Evolutionary conservation across 2,888 invertebrate species (phyloP).

Genomic region (Dryobotodes eremita): DNA sequence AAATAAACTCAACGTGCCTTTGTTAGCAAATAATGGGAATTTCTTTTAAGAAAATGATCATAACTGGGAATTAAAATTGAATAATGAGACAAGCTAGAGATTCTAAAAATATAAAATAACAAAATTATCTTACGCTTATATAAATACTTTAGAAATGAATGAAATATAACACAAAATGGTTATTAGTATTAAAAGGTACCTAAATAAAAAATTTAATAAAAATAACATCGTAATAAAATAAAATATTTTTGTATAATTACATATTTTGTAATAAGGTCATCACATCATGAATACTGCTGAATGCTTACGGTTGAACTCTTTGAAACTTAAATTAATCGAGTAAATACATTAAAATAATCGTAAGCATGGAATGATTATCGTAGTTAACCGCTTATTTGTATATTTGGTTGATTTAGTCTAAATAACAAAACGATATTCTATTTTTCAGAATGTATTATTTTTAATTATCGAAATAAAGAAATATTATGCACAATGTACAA

Average conservation of each 20-base stretch:
- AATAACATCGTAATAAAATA: conserved; percentile 68
- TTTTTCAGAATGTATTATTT: background rate
- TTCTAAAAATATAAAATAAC: conserved; percentile 56
- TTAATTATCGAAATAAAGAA: background rate
- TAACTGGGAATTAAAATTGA: conserved; percentile 40
- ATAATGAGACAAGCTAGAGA: conserved; percentile 57
- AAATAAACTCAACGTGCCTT: conserved; percentile 64
- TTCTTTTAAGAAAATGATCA: conserved; percentile 23
- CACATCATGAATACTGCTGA: conserved; percentile 72
- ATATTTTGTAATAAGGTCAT: conserved; percentile 61
- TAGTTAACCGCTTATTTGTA: conserved; percentile 5
- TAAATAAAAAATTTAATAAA: conserved; percentile 44
- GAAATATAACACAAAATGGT: conserved; percentile 36
- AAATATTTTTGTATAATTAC: conserved; percentile 64
- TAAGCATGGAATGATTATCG: conserved; percentile 60
- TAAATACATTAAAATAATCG: conserved; percentile 35
- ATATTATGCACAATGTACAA: background rate
- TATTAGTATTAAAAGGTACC: conserved; percentile 25
- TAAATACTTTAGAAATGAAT: conserved; percentile 44
- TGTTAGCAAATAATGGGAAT: conserved; percentile 27
- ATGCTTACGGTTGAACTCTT: conserved; percentile 63
- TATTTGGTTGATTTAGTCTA: conserved; percentile 20
- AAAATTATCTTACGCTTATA: conserved; percentile 32
- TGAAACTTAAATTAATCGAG: conserved; percentile 56
- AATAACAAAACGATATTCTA: background rate